Conservation (phyloP, 2,888 invertebrate species). For the Subacronicta megacephala region DNA sequence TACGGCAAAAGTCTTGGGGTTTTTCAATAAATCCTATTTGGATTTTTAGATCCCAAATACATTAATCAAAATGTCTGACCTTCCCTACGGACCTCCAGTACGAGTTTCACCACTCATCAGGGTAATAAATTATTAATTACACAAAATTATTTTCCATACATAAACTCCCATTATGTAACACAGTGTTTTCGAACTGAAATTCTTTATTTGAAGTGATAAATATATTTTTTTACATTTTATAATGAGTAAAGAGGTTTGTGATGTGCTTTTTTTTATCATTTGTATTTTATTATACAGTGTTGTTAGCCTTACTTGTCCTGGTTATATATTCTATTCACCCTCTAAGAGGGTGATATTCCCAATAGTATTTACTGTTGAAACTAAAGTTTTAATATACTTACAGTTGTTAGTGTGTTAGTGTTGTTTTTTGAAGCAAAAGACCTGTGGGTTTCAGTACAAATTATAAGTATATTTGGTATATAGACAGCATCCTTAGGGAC, state of each 20-base stretch:
- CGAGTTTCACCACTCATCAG: constrained; percentile 95
- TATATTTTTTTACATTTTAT: constrained; percentile 15
- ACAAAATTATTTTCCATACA: constrained; percentile 26
- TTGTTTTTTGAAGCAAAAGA: too few relatives aligned
- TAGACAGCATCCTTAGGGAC: too few relatives aligned
- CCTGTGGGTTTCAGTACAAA: too few relatives aligned
- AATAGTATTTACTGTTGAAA: too few relatives aligned
- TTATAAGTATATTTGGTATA: too few relatives aligned
- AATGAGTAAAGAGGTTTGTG: constrained; percentile 5
- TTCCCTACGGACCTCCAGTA: constrained; percentile 91
- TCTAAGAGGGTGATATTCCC: too few relatives aligned
- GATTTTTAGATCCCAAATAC: constrained; percentile 60
- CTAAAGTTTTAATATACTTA: too few relatives aligned
- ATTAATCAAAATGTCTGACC: constrained; percentile 77
- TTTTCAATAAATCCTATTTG: constrained; percentile 72
- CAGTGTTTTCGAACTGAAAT: constrained; percentile 66
- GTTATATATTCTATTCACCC: too few relatives aligned
- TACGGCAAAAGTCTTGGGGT: constrained; percentile 58
- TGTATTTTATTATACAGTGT: not conserved
- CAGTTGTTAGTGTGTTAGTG: too few relatives aligned
- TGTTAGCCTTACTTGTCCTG: not conserved
- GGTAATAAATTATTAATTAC: constrained; percentile 82
- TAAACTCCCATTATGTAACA: constrained; percentile 74
- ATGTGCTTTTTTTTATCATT: not conserved
- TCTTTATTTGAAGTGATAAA: constrained; percentile 45